Evolutionary conservation across 2,113 vertebrate genomes (phyloP).

Genomic region (Oceanodroma tethys): DNA sequence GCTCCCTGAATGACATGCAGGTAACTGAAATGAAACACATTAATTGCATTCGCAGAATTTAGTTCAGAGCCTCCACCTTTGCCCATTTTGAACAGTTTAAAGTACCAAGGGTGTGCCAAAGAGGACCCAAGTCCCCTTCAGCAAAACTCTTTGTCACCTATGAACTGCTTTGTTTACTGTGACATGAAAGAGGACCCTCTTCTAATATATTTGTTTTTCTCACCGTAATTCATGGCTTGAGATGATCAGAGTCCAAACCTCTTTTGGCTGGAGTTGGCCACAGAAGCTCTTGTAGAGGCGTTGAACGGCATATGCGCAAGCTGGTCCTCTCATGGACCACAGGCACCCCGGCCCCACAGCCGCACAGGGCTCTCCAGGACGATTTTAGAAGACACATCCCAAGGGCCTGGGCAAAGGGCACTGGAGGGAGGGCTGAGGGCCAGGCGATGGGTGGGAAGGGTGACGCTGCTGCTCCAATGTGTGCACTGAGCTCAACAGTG

Average conservation of each 20-base stretch:
- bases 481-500: not conserved
- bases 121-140: not conserved
- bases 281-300: not conserved
- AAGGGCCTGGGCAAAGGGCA: not conserved
- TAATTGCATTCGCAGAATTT: not conserved
- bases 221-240: not conserved
- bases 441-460: accelerated
- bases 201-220: not conserved
- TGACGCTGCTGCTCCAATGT: not conserved
- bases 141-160: not conserved
- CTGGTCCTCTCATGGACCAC: not conserved
- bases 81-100: not conserved
- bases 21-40: not conserved
- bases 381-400: accelerated
- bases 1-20: not conserved
- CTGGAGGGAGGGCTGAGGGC: not conserved
- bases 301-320: not conserved
- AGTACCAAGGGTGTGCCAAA: not conserved
- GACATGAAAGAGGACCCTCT: not conserved
- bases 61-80: not conserved
- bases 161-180: not conserved
- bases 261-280: not conserved
- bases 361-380: not conserved
- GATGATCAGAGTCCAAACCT: not conserved
- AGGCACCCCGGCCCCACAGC: accelerated